Evolutionary conservation across 2,113 vertebrate species (phyloP).

Genomic region (Rhynchomys soricoides): DNA sequence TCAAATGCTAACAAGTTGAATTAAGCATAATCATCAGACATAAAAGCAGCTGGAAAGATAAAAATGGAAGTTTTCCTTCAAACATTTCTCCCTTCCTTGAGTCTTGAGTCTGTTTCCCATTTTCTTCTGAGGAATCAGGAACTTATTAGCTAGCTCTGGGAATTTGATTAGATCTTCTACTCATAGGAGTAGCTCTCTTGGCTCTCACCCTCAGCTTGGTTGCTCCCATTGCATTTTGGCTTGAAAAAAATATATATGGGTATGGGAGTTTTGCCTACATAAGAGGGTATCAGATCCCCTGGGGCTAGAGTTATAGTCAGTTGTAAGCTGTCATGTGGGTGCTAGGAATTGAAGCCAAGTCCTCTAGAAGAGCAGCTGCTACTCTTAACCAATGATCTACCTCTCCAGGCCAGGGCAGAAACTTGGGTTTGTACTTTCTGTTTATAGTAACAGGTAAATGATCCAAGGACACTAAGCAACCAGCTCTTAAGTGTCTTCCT

Average conservation of each 20-base stretch:
- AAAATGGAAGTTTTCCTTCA: neutral
- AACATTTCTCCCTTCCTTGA: neutral
- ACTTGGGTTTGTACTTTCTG: neutral
- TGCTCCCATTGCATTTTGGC: neutral
- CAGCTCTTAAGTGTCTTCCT: neutral
- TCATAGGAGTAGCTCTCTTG: neutral
- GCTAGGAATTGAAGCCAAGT: neutral
- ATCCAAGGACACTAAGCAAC: neutral
- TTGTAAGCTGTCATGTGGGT: neutral
- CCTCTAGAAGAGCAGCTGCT: neutral
- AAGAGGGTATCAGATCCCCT: neutral
- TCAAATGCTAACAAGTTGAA: neutral
- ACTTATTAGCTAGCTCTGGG: neutral
- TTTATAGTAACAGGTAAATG: neutral
- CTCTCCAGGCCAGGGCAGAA: neutral
- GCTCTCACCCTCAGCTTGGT: neutral
- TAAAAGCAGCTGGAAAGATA: neutral
- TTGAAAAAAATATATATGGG: too few relatives aligned
- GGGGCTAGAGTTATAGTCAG: neutral
- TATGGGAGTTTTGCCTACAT: neutral
- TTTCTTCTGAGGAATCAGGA: neutral
- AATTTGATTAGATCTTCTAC: neutral
- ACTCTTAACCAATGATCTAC: neutral
- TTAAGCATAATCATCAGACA: neutral
- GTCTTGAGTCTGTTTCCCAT: neutral